phyloP scores from a whole-genome alignment of 2,888 invertebrate genomes.

The Spialia ferax region DNA sequence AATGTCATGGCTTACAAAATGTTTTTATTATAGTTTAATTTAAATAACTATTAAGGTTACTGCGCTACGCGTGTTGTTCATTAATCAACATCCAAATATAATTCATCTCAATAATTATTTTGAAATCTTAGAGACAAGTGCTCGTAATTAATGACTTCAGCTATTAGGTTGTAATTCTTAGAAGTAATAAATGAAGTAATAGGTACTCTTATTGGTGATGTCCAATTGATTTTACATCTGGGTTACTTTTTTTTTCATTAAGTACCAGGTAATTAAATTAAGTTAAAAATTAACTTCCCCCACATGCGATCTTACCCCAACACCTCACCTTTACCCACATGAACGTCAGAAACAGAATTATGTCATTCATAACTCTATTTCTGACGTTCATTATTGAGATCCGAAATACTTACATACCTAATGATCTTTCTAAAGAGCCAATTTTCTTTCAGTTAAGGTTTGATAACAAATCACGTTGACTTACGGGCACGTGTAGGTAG shows the following conservation, averaged over 20 bases:
- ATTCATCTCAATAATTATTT: conserved; percentile 4
- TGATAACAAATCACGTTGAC: conserved; percentile 41
- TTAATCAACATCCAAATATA: conserved; percentile 2
- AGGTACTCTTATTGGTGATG: neutral
- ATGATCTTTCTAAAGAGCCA: too few species aligned
- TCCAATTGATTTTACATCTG: neutral
- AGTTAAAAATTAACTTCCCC: too few species aligned
- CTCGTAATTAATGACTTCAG: neutral
- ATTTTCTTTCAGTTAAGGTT: neutral
- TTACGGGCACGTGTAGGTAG: conserved; percentile 35
- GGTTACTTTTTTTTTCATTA: neutral
- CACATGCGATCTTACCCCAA: too few species aligned
- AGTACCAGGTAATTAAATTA: too few species aligned
- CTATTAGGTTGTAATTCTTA: neutral
- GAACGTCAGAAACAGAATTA: too few species aligned
- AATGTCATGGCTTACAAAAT: neutral
- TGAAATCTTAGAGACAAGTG: neutral
- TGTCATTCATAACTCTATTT: too few species aligned
- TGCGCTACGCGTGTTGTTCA: neutral
- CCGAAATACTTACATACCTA: too few species aligned
- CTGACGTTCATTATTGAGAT: too few species aligned
- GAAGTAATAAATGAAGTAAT: neutral
- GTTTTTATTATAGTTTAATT: neutral
- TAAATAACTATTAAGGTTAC: conserved; percentile 4
- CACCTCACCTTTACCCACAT: too few species aligned